Evolutionary conservation across 1,140 invertebrate genomes (phyloP), one percentile per base, ranked within the genome.

Genomic region (Trichogramma pretiosum): DNA sequence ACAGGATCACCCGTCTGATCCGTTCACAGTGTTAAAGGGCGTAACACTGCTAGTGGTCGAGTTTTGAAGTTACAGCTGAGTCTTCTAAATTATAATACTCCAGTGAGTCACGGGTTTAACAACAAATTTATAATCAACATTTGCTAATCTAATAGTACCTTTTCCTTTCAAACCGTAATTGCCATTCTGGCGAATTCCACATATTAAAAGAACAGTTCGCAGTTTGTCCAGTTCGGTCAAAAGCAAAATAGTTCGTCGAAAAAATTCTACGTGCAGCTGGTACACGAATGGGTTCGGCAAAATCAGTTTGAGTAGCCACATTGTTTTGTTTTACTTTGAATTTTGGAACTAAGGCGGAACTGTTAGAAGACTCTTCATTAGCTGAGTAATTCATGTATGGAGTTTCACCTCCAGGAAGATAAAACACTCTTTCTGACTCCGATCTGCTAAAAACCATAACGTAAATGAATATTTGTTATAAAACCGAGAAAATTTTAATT

Each of bases 251-350:
- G n/a, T n/a, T n/a, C n/a, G n/a, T n/a, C n/a, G n/a, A n/a, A n/a
- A n/a, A n/a, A n/a, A n/a, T n/a, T 53, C 64, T 57, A 34, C 64
- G 65, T 53, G 68, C 68, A 17, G 65, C 54, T 36, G 67, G 65
- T 30, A 67, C 68, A 50, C 67, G 56, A 40, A 65, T 48, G 11
- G 74, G 72, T 37, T 77, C 75, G n/a, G n/a, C n/a, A n/a, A n/a
- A n/a, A n/a, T n/a, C n/a, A 2, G 77, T 79, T 61, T 79, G 77
- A 36, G 75, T 72, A 50, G 70, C 74, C 50, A 78, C 78, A 57
- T 79, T 76, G 50, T 74, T 75, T 46, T 76, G 74, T 24, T 68
- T 62, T 11, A 78, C 72, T 17, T 68, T 61, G 55, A 77, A 77
- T 56, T 77, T 77, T 18, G 76, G 64, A 23, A 74, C 64, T 47